Base-by-base conservation (phyloP, 92 coral and sea anemone species). In the Parazoanthus darwini region DNA sequence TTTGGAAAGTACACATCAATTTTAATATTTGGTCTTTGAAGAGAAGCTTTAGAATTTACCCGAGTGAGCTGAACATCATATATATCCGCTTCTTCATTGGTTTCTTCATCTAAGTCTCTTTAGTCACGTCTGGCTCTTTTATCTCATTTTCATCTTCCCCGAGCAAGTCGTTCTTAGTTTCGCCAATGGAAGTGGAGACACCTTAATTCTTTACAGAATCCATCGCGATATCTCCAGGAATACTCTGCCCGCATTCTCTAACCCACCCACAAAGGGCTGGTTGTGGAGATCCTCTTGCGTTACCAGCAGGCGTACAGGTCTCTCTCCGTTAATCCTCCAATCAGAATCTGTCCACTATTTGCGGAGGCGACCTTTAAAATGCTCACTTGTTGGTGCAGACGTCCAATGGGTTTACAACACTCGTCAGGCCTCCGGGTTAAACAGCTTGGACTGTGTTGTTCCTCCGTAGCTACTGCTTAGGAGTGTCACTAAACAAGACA, bases 351-450 rank as follows among this genome's bases (percentile, higher is more conserved):
- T 75, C 74, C 82, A 76, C 50, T 6, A 4, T 8, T 46, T 8
- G 50, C 10, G 50, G 50, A 89, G 88, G 10, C 76, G 42, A 39
- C 42, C 42, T 39, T 2, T 39, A 39, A 39, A 39, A 39, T 2
- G 42, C 42, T 39, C 42, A 39, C 42, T 39, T 39, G 42, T 39
- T 39, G 42, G 0, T 0, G 42, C 42, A 39, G 3, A 39, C 42
- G 42, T 39, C 42, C 42, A 39, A 39, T 2, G 42, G 42, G 2
- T 39, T 4, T 39, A 39, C 42, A 39, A 39, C 39, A 18, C 92
- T 84, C 5, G 94, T 92, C 88, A 92, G 67, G 22, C 90, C 80
- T 33, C 90, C 80, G 16, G 86, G 90, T 80, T 80, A 80, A 44
- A 88, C 51, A 79, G 90, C 86, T 76, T 46, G 10, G 50, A 46